phyloP scores from a whole-genome alignment of 2,113 vertebrate genomes.

The Cyphomyrus plagiostoma region DNA sequence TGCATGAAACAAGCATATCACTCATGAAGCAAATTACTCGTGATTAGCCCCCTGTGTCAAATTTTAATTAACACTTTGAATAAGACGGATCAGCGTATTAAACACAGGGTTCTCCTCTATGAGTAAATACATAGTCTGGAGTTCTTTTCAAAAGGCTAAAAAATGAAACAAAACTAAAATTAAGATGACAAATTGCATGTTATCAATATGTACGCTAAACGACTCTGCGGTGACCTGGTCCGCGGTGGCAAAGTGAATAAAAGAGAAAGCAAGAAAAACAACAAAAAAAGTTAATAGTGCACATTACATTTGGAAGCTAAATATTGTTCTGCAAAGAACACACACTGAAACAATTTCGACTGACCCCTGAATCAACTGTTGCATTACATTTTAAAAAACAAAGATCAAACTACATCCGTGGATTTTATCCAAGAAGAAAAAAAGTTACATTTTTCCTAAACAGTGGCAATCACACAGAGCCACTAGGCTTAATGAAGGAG shows the following conservation, averaged over 20 bases:
- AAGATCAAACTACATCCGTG: slow-evolving; percentile 27
- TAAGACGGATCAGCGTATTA: not conserved
- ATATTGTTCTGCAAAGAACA: slow-evolving; percentile 23
- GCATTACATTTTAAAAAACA: slow-evolving; percentile 27
- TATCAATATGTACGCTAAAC: not conserved
- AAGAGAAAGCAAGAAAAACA: not conserved
- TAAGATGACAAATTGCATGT: not conserved
- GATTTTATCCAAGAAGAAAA: slow-evolving; percentile 26
- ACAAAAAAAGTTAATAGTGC: slow-evolving; percentile 3
- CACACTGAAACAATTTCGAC: slow-evolving; percentile 28
- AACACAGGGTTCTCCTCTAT: not conserved
- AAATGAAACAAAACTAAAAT: not conserved
- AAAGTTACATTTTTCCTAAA: slow-evolving; percentile 25
- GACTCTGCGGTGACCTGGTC: not conserved
- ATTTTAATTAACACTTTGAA: not conserved
- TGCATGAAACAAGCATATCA: not conserved
- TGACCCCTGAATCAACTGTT: slow-evolving; percentile 29
- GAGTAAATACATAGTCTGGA: not conserved
- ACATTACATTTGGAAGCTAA: slow-evolving; percentile 27
- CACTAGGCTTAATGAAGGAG: slow-evolving; percentile 23
- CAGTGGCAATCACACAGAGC: slow-evolving; percentile 31
- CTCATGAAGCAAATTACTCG: not conserved
- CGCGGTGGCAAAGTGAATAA: not conserved
- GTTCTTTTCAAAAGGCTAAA: not conserved
- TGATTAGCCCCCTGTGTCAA: not conserved